These are phyloP conservation scores for Athetis lepigone DNA, from an alignment of 2,888 invertebrate genomes.

Conservation along the genomic window DNA sequence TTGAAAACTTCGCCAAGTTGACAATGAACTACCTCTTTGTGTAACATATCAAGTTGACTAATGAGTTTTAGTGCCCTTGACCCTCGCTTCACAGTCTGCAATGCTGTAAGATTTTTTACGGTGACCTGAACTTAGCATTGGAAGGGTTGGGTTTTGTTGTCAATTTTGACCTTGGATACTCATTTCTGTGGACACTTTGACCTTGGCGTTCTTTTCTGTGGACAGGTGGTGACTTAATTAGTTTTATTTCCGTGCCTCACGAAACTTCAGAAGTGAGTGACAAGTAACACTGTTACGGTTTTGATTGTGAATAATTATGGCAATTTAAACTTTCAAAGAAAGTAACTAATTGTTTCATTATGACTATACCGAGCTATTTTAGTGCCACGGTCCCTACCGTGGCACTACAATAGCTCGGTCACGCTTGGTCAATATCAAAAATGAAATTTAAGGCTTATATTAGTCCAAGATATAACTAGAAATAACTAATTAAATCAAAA, in stretches of 20 bases:
- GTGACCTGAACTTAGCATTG: slow-evolving; percentile 15
- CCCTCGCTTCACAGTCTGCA: slow-evolving; percentile 32
- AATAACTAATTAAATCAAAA: too few relatives aligned
- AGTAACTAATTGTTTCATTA: not conserved
- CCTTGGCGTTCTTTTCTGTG: slow-evolving; percentile 4
- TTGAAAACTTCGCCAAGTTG: slow-evolving; percentile 24
- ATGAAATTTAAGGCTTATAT: too few relatives aligned
- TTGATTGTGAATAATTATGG: not conserved
- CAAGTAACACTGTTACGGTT: slow-evolving; percentile 9
- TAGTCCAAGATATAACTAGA: too few relatives aligned
- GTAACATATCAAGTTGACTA: slow-evolving; percentile 49
- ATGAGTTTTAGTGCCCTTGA: slow-evolving; percentile 39
- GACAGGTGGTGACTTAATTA: slow-evolving; percentile 28
- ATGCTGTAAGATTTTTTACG: slow-evolving; percentile 37
- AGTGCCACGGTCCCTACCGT: too few relatives aligned
- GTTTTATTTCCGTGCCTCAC: slow-evolving; percentile 26
- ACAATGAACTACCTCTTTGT: slow-evolving; percentile 29
- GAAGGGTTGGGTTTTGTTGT: slow-evolving; percentile 1
- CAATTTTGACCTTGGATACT: slow-evolving; percentile 23
- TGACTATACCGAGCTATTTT: too few relatives aligned
- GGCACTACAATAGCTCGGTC: too few relatives aligned
- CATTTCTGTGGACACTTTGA: slow-evolving; percentile 10
- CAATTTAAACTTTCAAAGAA: slow-evolving; percentile 17
- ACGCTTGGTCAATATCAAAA: too few relatives aligned
- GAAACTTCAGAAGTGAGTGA: slow-evolving; percentile 20